These are phyloP conservation scores for Seriola dumerili DNA, from an alignment of 2,113 vertebrate species.

Conservation along the genomic window DNA sequence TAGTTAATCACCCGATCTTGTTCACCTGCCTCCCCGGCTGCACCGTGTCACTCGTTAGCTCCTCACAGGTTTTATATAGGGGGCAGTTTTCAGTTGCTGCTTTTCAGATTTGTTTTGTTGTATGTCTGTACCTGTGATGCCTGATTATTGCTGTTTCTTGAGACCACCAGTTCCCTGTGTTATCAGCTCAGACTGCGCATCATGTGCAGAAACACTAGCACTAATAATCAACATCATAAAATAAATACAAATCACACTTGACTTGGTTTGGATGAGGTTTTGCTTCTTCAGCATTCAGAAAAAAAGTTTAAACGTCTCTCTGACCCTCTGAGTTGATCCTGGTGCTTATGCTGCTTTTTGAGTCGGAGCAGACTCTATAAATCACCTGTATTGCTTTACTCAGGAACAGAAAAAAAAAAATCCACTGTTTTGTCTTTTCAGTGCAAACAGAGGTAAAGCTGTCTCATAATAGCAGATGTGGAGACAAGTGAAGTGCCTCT, in stretches of 20 bases:
- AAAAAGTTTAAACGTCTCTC: too few species aligned
- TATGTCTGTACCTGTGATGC: background rate
- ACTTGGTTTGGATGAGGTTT: background rate
- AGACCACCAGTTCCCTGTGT: background rate
- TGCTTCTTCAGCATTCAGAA: too few species aligned
- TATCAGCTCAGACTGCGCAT: background rate
- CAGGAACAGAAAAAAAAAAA: background rate
- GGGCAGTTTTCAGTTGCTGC: background rate
- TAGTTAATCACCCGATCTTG: background rate
- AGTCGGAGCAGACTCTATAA: background rate
- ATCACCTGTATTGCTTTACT: background rate
- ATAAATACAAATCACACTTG: background rate
- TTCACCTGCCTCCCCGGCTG: background rate
- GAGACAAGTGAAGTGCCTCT: background rate
- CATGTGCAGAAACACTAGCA: background rate
- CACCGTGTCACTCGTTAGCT: constrained; percentile 13
- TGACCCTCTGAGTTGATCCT: background rate
- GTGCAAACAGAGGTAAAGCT: constrained; percentile 7
- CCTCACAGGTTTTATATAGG: background rate
- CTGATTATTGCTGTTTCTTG: background rate
- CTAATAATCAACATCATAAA: background rate
- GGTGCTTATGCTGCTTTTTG: background rate
- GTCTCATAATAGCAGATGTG: background rate
- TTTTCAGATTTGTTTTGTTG: background rate
- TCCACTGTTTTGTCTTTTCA: background rate